These are phyloP conservation scores for Rana temporaria DNA, from an alignment of 2,113 vertebrate species.

Conservation along the genomic window DNA sequence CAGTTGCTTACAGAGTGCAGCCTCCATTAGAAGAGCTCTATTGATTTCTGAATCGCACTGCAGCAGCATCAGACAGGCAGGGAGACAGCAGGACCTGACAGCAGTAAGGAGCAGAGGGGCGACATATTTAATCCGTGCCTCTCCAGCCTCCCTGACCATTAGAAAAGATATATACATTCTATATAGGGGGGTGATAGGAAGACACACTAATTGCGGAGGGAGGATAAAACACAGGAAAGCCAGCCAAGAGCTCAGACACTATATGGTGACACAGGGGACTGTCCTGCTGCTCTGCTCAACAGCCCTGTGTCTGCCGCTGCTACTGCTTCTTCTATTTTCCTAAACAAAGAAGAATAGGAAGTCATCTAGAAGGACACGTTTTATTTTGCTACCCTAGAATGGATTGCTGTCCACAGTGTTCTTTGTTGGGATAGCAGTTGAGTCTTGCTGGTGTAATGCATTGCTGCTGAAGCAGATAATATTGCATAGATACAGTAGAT, in stretches of 20 bases:
- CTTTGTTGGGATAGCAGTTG: too few relatives aligned
- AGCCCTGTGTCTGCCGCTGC: too few relatives aligned
- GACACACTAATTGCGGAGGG: background rate
- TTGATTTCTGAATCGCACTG: slow-evolving; percentile 76
- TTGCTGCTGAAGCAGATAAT: too few relatives aligned
- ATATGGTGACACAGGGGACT: background rate
- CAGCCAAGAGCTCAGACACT: slow-evolving; percentile 3
- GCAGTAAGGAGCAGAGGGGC: slow-evolving; percentile 54
- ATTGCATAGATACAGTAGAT: background rate
- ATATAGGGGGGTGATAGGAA: background rate
- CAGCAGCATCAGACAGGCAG: slow-evolving; percentile 64
- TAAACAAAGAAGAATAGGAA: too few relatives aligned
- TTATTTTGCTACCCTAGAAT: too few relatives aligned
- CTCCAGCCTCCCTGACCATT: slow-evolving; percentile 23
- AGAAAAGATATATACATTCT: background rate
- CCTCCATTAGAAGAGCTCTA: slow-evolving; percentile 74
- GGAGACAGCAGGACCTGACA: slow-evolving; percentile 46
- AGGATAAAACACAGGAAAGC: background rate
- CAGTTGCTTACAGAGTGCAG: slow-evolving; percentile 68
- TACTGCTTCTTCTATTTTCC: too few relatives aligned
- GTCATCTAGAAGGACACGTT: too few relatives aligned
- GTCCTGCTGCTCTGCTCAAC: too few relatives aligned
- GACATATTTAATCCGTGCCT: background rate
- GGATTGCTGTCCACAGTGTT: too few relatives aligned
- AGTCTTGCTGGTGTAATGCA: too few relatives aligned